phyloP scores from a whole-genome alignment of 2,113 vertebrate species.

The Apodemus sylvaticus region DNA sequence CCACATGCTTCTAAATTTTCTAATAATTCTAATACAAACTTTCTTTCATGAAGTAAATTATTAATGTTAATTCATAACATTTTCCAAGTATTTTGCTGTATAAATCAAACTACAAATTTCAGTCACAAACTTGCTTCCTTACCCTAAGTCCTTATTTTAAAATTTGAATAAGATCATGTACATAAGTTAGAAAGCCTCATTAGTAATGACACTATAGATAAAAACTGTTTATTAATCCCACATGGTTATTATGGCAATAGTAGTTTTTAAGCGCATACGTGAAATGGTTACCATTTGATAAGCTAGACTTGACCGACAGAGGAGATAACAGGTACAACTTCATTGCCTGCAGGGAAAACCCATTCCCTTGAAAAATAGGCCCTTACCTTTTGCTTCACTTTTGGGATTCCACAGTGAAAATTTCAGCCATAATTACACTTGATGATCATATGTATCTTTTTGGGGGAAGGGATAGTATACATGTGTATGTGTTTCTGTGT shows the following conservation, averaged over 20 bases:
- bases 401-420: not conserved
- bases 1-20: not conserved
- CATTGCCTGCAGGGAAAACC: not conserved
- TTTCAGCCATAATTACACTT: not conserved
- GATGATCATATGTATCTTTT: not conserved
- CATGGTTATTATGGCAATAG: not conserved
- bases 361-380: not conserved
- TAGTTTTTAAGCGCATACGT: not conserved
- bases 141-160: constrained; percentile 1
- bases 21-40: not conserved
- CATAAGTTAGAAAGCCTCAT: not conserved
- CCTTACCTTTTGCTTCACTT: not conserved
- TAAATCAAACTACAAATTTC: not conserved
- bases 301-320: not conserved
- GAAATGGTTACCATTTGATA: not conserved
- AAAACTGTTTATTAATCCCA: not conserved
- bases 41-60: not conserved
- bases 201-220: not conserved
- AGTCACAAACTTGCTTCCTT: not conserved
- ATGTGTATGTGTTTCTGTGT: not conserved
- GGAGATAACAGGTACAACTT: not conserved
- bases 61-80: too few relatives aligned
- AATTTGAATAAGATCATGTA: not conserved
- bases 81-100: not conserved
- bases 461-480: not conserved